A percentile compares a stretch with the other conserved stretches of the same genome.
Evolutionary conservation across 2,888 invertebrate species (phyloP).

Genomic region (Torymus texanus): DNA sequence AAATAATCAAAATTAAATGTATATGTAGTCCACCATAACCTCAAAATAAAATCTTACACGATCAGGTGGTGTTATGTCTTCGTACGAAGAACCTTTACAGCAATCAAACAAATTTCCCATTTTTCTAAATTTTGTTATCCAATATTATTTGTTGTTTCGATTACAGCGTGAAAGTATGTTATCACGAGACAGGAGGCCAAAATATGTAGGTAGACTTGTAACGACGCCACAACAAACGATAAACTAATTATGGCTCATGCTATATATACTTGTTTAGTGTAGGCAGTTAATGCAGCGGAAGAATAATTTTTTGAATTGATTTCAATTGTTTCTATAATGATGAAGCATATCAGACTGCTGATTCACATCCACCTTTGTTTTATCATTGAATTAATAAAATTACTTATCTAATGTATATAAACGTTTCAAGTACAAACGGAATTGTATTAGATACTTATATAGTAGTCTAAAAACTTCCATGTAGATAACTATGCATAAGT

Average conservation of each 20-base stretch:
- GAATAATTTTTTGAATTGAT: no score
- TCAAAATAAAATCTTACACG: slow-evolving; percentile 74
- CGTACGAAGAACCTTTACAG: slow-evolving; percentile 77
- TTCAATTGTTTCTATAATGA: no score
- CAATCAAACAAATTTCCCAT: slow-evolving; percentile 76
- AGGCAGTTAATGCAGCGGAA: no score
- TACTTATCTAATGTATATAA: no score
- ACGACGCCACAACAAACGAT: not conserved
- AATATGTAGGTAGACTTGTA: not conserved
- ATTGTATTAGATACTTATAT: no score
- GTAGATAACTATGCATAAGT: not conserved
- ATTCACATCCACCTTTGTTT: no score
- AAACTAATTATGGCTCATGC: not conserved
- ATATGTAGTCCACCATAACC: slow-evolving; percentile 36
- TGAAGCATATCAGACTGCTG: no score
- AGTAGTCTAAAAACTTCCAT: not conserved
- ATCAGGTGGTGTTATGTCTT: slow-evolving; percentile 79
- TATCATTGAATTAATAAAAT: no score
- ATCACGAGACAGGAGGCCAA: not conserved
- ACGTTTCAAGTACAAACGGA: no score
- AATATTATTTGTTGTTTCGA: not conserved
- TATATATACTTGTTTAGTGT: not conserved
- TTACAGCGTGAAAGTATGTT: not conserved
- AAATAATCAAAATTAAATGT: not conserved
- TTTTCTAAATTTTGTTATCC: not conserved